phyloP scores from a whole-genome alignment of 2,888 invertebrate species.

The Drosophila merina region DNA sequence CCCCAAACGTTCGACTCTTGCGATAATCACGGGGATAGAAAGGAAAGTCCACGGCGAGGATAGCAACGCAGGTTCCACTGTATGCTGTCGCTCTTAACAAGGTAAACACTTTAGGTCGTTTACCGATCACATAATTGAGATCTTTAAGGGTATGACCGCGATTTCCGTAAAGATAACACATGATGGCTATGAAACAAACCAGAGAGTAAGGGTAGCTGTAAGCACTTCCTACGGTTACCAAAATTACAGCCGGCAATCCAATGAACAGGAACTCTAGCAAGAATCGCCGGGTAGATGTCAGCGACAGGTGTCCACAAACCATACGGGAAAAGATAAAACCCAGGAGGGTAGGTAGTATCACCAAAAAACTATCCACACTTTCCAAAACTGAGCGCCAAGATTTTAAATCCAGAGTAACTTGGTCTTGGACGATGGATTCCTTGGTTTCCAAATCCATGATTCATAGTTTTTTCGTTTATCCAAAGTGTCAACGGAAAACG shows the following conservation, averaged over 20 bases:
- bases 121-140: slow-evolving; percentile 50
- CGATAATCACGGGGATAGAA: slow-evolving; percentile 93
- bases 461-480: not conserved
- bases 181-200: not conserved
- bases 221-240: slow-evolving; percentile 85
- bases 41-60: slow-evolving; percentile 96
- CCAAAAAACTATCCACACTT: slow-evolving; percentile 58
- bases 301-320: slow-evolving; percentile 39
- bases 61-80: slow-evolving; percentile 90
- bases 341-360: slow-evolving; percentile 62
- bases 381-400: slow-evolving; percentile 51
- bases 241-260: slow-evolving; percentile 85
- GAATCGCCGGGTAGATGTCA: slow-evolving; percentile 73
- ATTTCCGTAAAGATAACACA: slow-evolving; percentile 48
- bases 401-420: slow-evolving; percentile 38
- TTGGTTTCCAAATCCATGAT: slow-evolving; percentile 11
- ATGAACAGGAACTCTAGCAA: slow-evolving; percentile 86
- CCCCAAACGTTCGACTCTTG: slow-evolving; percentile 94
- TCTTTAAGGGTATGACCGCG: slow-evolving; percentile 8
- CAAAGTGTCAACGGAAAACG: not conserved
- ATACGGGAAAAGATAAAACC: slow-evolving; percentile 61
- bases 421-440: not conserved
- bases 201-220: slow-evolving; percentile 54
- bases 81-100: slow-evolving; percentile 89
- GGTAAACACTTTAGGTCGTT: slow-evolving; percentile 86